Base-by-base conservation (phyloP, 1,140 invertebrate species). In the Bombyx mandarina region DNA sequence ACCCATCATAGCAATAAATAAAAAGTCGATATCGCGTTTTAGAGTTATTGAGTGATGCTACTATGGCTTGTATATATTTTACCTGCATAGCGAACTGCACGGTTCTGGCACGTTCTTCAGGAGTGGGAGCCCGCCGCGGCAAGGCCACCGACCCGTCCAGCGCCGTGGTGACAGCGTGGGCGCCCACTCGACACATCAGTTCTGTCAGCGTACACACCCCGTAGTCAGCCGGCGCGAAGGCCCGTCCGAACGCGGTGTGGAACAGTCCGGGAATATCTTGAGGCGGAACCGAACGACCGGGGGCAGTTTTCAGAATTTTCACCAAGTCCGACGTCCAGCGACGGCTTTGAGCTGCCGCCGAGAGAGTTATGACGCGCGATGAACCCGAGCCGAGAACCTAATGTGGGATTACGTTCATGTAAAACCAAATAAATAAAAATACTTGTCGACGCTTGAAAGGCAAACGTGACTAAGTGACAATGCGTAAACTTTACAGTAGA, bases 341-440 rank as follows among this genome's bases (percentile, higher is more conserved):
- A 56, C 94, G 93, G 53, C 96, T 91, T 88, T 99, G 97, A 6
- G 95, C 93, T 49, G 93, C 90, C 75, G 97, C 95, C 6, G 96
- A 95, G 8, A 99, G 87, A 0, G 96, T 98, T 18, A 99, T 92
- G 6, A 95, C 88, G 18, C 95, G 92, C 66, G 94, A 93, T 57
- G 94, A 93, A 12, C 96, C 96, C 66, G 96, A 95, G 1, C 97
- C 97, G 72, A 98, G 91, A 3, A 97, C 93, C 94, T 96, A 44
- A 8, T 3, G 18, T 1, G 8, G 8, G 22, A 12, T n/a, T 51
- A 35, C 26, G 18, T 5, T 51, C 9, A 6, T 51, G 8, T 4
- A 51, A 8, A 51, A 3, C 10, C 50, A 18, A 18, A 51, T 6
- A 51, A 51, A 10, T 51, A 12, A 6, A 12, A 51, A n/a, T 18